Evolutionary conservation across 2,113 vertebrate species (phyloP), one percentile per base, ranked within the genome.

Genomic region (Gopherus flavomarginatus): DNA sequence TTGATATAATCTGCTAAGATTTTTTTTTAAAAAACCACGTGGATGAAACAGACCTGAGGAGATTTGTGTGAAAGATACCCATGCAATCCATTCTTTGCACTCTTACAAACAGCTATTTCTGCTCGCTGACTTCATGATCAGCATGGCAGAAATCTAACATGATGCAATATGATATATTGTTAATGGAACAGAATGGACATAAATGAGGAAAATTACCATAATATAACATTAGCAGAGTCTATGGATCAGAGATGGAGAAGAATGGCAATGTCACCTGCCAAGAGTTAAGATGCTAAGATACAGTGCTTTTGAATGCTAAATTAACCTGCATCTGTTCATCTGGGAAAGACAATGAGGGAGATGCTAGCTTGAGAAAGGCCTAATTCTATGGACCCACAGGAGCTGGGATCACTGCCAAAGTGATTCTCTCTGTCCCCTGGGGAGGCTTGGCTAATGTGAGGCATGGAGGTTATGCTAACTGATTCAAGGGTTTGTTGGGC

Each of bases 1-100:
- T 98, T 97, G 97, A 98, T 98, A 95, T 87, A 88, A 97, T 98
- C 96, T 92, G 95, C 80, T 77, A 90, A 56, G 59, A 87, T 94
- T 56, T 35, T 62, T 85, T 83, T 44, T 75, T 95, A 93, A 81
- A 65, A 97, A 96, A 92, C 91, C 90, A 52, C 91, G 50, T 62
- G 94, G 94, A 96, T 97, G 94, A 94, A 93, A 94, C 3, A 3
- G 96, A 97, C 53, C 87, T 89, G 59, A 86, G 80, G 87, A 94
- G 93, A 94, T 95, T 93, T 94, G 90, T 88, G 29, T 31, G 82
- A 91, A 96, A 49, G 93, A 89, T 90, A 93, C 88, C 85, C 72
- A 21, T 85, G 38, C 90, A 59, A 31, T 31, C 57, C 82, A 83
- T 89, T 87, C 79, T 90, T 92, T 65, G 38, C 10, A 50, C 35